phyloP scores from a whole-genome alignment of 2,797 vertebrate genomes.

The Phataginus tetradactyla region DNA sequence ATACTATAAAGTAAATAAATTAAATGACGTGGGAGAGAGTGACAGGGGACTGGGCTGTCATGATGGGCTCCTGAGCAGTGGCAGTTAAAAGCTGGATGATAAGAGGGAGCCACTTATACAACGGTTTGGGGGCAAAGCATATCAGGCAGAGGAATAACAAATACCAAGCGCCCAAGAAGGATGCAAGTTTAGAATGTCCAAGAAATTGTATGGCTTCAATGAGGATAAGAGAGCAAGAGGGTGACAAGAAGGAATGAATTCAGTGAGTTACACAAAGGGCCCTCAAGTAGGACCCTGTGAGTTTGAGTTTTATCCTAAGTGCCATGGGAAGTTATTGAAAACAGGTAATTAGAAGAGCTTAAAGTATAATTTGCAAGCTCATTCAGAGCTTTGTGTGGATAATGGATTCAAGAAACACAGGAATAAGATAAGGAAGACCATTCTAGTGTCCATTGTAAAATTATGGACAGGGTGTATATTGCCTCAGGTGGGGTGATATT shows the following conservation, averaged over 20 bases:
- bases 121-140: background rate
- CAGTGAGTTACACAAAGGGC: background rate
- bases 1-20: background rate
- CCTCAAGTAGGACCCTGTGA: background rate
- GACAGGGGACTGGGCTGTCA: background rate
- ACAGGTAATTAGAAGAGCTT: background rate
- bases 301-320: background rate
- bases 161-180: background rate
- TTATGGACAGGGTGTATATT: background rate
- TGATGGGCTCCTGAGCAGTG: background rate
- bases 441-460: background rate
- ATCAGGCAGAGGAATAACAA: background rate
- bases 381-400: background rate
- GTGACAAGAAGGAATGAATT: too few relatives aligned
- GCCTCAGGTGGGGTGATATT: background rate
- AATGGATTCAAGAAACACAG: background rate
- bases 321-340: background rate
- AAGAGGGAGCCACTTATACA: background rate
- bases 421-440: background rate
- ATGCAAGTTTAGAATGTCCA: background rate
- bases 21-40: background rate
- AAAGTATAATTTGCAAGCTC: background rate
- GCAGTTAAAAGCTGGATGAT: background rate
- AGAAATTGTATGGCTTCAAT: background rate
- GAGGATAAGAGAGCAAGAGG: background rate